These are phyloP conservation scores for Malthinus seriepunctatus DNA, from an alignment of 2,888 invertebrate genomes.

Conservation along the genomic window DNA sequence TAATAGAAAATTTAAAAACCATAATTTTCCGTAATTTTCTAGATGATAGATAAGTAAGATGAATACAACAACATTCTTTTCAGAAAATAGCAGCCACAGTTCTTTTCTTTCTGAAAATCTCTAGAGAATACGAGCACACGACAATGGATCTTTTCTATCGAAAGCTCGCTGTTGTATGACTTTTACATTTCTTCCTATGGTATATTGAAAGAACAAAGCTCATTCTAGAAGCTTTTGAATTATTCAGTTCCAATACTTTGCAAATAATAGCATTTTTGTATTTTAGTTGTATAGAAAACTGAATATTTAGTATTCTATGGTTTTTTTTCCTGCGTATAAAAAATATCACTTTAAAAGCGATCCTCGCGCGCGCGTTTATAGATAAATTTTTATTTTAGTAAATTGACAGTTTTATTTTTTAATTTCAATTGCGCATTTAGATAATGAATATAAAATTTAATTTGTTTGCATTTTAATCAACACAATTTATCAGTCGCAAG, in stretches of 20 bases:
- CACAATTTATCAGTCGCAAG: constrained; percentile 48
- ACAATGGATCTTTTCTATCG: constrained; percentile 50
- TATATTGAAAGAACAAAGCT: constrained; percentile 50
- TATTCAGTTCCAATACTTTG: constrained; percentile 52
- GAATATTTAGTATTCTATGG: constrained; percentile 24
- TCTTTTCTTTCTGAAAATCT: constrained; percentile 48
- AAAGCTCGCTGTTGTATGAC: constrained; percentile 52
- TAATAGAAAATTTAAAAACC: constrained; percentile 3
- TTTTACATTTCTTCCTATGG: constrained; percentile 53
- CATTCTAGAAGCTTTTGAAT: constrained; percentile 52
- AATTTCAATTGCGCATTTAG: not conserved
- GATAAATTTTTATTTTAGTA: constrained; percentile 13
- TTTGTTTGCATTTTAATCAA: constrained; percentile 50
- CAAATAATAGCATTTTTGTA: constrained; percentile 50
- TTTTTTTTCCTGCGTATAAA: constrained; percentile 11
- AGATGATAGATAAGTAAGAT: constrained; percentile 26
- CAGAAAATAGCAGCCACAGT: constrained; percentile 54
- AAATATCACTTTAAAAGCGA: constrained; percentile 14
- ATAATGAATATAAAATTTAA: constrained; percentile 8
- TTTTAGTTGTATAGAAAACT: constrained; percentile 45
- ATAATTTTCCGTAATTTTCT: constrained; percentile 28
- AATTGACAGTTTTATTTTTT: not conserved
- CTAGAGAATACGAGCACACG: constrained; percentile 47
- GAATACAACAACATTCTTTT: constrained; percentile 45
- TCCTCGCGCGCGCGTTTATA: constrained; percentile 8